Evolutionary conservation across 2,113 vertebrate genomes (phyloP), one percentile per base, ranked within the genome.

Genomic region (Gobiocypris rarus): DNA sequence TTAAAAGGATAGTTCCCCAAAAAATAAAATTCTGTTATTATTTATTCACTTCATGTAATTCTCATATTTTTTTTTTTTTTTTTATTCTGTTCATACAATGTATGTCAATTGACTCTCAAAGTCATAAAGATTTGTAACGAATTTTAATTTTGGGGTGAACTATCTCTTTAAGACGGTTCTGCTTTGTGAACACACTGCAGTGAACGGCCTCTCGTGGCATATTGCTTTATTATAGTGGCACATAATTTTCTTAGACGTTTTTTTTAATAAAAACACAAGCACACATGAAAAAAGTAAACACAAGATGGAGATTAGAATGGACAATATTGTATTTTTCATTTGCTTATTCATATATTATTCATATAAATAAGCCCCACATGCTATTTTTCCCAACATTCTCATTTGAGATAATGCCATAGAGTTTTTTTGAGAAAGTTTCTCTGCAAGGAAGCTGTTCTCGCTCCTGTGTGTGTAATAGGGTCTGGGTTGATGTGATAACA

Each of bases 401-500:
- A 69, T 61, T 76, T 28, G 45, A 82, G 63, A 75, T 82, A 24
- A 56, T 61, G 84, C 58, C 83, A 43, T 79, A 54, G 63, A 71
- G 58, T 69, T 11, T 87, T 83, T 91, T 84, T 81, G 73, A 24
- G 84, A 78, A 67, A 80, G 63, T 58, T 83, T 24, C 86, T 83
- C 89, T 79, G 67, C 73, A 28, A 70, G 83, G 87, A 90, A 88
- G 90, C 79, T 48, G 17, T 26, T 58, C 45, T 38, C 19, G 38
- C 75, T 43, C 43, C 54, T 74, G 48, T 52, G 52, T 77, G 75
- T 87, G 31, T 85, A 79, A 65, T 61, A 73, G 6, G 41, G 84
- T 87, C 88, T 89, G 86, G 83, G 69, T 50, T 65, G 75, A 86
- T 86, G 82, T 90, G 82, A 89, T 89, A 87, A 84, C 86, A 81